Evolutionary conservation across 1,140 invertebrate species (phyloP).

Genomic region (Zaprionus davidi): DNA sequence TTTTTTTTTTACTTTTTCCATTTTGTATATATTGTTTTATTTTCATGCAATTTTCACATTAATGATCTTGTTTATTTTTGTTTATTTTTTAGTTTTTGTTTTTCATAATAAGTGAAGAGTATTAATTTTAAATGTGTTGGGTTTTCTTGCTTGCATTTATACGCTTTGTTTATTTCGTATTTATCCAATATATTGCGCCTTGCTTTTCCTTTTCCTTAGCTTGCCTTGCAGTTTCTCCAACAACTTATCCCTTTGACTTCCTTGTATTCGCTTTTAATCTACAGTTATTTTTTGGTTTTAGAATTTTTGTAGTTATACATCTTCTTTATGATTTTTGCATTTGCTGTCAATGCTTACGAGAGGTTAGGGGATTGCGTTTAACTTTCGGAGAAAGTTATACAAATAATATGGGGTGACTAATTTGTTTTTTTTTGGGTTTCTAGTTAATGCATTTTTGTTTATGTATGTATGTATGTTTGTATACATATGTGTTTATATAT

Average conservation of each 20-base stretch:
- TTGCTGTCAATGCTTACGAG: constrained; percentile 39
- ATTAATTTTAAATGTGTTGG: constrained; percentile 73
- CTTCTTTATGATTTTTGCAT: constrained; percentile 50
- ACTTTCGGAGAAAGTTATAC: constrained; percentile 66
- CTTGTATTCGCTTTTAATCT: constrained; percentile 38
- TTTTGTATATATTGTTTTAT: constrained; percentile 33
- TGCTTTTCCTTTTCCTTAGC: constrained; percentile 14
- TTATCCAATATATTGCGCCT: constrained; percentile 49
- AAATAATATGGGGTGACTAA: constrained; percentile 50
- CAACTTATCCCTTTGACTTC: constrained; percentile 40
- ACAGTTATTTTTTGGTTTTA: constrained; percentile 58
- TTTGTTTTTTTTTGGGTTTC: constrained; percentile 22
- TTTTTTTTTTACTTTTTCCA: constrained; percentile 26
- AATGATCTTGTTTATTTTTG: constrained; percentile 56
- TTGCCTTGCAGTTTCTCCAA: constrained; percentile 33
- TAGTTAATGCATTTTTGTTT: constrained; percentile 44
- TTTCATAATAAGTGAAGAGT: constrained; percentile 77
- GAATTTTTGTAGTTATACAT: constrained; percentile 53
- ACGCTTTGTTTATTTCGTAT: constrained; percentile 50
- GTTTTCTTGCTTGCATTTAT: constrained; percentile 47
- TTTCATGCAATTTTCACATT: constrained; percentile 67
- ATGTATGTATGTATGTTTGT: constrained; percentile 27
- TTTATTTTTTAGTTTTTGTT: constrained; percentile 24
- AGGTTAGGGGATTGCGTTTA: constrained; percentile 33
- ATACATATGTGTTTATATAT: constrained; percentile 56